Base-by-base conservation (phyloP, 2,888 invertebrate genomes). In the Archaeoteleia sp. region DNA sequence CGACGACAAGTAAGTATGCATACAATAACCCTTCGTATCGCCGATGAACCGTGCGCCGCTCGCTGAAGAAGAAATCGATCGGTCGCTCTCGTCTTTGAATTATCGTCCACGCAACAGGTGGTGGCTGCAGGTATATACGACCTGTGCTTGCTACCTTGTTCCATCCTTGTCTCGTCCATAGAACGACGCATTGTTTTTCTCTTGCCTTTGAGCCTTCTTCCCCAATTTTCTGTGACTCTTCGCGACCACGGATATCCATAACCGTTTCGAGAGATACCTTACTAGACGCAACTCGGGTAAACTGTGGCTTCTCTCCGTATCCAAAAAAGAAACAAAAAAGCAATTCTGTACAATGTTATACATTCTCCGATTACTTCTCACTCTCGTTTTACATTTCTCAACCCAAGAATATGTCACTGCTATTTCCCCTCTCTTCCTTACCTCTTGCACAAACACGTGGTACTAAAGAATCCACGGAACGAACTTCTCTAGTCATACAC, bases 1-100 rank as follows among this genome's bases (percentile, higher is more conserved):
- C 71, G 27, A 54, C 58, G 72, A 73, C 72, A 75, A 78, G 81
- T 82, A 73, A 82, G 73, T 78, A 74, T 67, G 12, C 10, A 14
- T 7, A 7, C 5, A 10, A 5, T 12, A 43, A 30, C 8, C 23
- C 15, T 12, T 40, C 32, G 40, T 51, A 20, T 46, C 43, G 40
- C 40, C 54, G 40, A 48, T 51, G 55, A 40, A 37, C 43, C 54
- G 27, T 14, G 15, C 37, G 54, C n/a, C n/a, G n/a, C n/a, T n/a
- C n/a, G n/a, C n/a, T n/a, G 42, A 13, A 27, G 46, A 42, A 48
- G 68, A 40, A 58, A 55, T 20, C 55, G 40, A 43, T 32, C 29
- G 48, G 27, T 45, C 42, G 23, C 34, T 20, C n/a, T 6, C 29
- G 55, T 1, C 17, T 45, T 37, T 45, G 37, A 37, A 43, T 14